Percentiles rank a stretch among this genome's conserved stretches.
These are phyloP conservation scores for Plemyria rubiginata DNA, from an alignment of 2,888 invertebrate species.

Conservation along the genomic window DNA sequence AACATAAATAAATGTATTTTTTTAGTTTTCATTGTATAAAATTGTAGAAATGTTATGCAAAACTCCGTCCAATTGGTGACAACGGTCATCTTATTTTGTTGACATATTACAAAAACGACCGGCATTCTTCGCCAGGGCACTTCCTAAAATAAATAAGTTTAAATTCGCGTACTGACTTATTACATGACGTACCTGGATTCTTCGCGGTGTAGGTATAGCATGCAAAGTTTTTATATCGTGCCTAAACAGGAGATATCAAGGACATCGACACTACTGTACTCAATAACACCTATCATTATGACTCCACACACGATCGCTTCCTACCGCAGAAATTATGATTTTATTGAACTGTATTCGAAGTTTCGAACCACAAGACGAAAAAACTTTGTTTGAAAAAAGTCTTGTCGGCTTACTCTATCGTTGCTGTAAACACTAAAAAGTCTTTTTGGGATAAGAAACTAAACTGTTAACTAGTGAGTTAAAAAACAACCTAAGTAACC, in stretches of 20 bases:
- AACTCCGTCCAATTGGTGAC: not conserved
- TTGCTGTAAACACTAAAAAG: no score
- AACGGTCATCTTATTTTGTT: not conserved
- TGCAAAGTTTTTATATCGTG: constrained; percentile 17
- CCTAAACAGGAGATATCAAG: constrained; percentile 19
- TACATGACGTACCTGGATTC: constrained; percentile 13
- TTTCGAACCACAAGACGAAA: no score
- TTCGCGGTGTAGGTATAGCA: constrained; percentile 13
- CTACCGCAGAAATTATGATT: not conserved
- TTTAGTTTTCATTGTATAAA: no score
- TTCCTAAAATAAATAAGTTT: constrained; percentile 1
- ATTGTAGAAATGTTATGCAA: no score
- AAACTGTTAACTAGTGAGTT: no score
- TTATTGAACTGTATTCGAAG: not conserved
- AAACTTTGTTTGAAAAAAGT: no score
- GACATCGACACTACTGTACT: constrained; percentile 13
- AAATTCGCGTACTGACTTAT: not conserved
- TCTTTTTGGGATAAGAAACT: no score
- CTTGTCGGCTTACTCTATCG: no score
- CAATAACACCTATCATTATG: constrained; percentile 7
- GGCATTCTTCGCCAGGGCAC: not conserved
- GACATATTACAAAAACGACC: not conserved
- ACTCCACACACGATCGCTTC: constrained; percentile 14
- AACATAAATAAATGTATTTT: no score
- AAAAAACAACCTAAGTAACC: no score